Conservation (phyloP, 2,888 invertebrate genomes). For the Dorcus hopei region DNA sequence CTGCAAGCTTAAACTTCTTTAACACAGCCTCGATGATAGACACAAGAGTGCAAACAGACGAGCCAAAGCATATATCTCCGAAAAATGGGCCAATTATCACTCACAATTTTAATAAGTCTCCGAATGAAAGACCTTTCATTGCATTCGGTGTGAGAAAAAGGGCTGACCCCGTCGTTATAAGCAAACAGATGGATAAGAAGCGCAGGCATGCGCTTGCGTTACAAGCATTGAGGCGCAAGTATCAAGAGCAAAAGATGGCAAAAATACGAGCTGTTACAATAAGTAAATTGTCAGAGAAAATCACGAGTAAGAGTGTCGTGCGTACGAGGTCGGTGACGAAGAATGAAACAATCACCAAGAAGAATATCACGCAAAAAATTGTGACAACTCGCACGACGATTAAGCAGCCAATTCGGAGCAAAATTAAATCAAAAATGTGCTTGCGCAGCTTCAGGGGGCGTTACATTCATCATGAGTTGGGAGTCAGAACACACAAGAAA, state of each 20-base stretch:
- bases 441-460: constrained; percentile 49
- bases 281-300: constrained; percentile 48
- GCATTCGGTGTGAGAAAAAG: constrained; percentile 58
- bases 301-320: constrained; percentile 48
- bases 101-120: constrained; percentile 35
- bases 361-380: constrained; percentile 39
- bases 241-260: constrained; percentile 60
- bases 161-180: constrained; percentile 52
- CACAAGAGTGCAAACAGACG: constrained; percentile 43
- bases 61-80: constrained; percentile 18
- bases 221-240: constrained; percentile 58
- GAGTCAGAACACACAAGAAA: constrained; percentile 6
- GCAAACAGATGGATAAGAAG: constrained; percentile 48
- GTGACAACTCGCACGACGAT: constrained; percentile 44
- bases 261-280: constrained; percentile 52
- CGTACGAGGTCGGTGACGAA: constrained; percentile 52
- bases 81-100: constrained; percentile 37
- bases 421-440: constrained; percentile 44
- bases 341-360: constrained; percentile 45
- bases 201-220: constrained; percentile 50
- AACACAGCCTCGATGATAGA: constrained; percentile 51
- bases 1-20: constrained; percentile 70
- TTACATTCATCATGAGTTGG: constrained; percentile 44
- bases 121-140: constrained; percentile 48
- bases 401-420: constrained; percentile 25